Evolutionary conservation across 2,797 vertebrate genomes (phyloP), one percentile per base, ranked within the genome.

Genomic region (Gephyroberyx darwinii): DNA sequence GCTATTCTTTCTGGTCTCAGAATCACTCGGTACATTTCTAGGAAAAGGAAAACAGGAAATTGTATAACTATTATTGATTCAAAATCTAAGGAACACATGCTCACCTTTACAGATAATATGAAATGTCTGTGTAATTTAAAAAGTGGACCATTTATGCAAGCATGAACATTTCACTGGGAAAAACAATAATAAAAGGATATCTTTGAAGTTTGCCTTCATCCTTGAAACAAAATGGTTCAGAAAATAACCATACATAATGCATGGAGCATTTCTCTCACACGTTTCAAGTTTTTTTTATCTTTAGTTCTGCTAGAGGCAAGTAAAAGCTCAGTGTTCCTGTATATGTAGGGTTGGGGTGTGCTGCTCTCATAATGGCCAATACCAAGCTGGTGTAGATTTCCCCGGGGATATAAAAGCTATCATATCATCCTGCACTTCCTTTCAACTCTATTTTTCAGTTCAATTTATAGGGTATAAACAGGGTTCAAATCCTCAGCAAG

Each of bases 201-300:
- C 80, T 90, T 89, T 90, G 78, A 90, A 86, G 89, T 86, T 71
- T 65, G 50, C 80, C 65, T 77, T 86, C 74, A 88, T 84, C 80
- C 80, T 83, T 84, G 69, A 88, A 84, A 87, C 69, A 84, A 84
- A 87, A 83, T 64, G 68, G 52, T 79, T 77, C 31, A 31, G 67
- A 81, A 88, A 89, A 86, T 74, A 84, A 69, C 59, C 30, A 43
- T 90, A 61, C 74, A 91, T 91, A 90, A 91, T 91, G 77, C 70
- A 90, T 86, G 65, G n/a, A 19, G 50, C 55, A 51, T 74, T 78
- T 77, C 57, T 83, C 59, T 65, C 70, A 47, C 69, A 69, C 58
- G 64, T 82, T 77, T 85, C 65, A 81, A 84, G 74, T 48, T 74
- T 65, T 43, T 69, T 51, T 47, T 60, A 72, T 81, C 72, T 65